Percentiles rank a stretch among this genome's conserved stretches.
Conservation (phyloP, 2,888 invertebrate species). For the Thereva unica region DNA sequence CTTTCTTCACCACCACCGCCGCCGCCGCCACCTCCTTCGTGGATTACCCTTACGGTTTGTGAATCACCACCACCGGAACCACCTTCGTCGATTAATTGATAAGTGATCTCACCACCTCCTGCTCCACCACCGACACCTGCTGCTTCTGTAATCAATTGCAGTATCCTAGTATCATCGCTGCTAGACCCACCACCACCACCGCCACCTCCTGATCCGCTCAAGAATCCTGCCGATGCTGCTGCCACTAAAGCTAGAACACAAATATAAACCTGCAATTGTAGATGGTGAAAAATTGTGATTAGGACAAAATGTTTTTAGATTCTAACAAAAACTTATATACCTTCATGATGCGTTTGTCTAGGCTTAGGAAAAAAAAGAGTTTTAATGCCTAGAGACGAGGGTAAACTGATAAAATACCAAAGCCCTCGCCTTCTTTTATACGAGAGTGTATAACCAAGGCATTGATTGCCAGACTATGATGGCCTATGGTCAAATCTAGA, state of each 20-base stretch:
- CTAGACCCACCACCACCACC: too few species aligned
- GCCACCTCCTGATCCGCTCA: too few species aligned
- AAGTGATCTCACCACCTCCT: too few species aligned
- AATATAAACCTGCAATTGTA: not conserved
- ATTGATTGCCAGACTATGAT: slow-evolving; percentile 8
- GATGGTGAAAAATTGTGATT: not conserved
- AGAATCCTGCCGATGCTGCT: not conserved
- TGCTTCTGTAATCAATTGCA: too few species aligned
- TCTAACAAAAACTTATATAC: slow-evolving; percentile 1
- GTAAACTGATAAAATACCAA: slow-evolving; percentile 29
- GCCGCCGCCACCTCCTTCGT: too few species aligned
- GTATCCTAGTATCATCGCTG: too few species aligned
- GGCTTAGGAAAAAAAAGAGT: slow-evolving; percentile 8
- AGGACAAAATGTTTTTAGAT: not conserved
- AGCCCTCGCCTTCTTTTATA: slow-evolving; percentile 28
- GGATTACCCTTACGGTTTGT: too few species aligned
- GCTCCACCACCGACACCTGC: too few species aligned
- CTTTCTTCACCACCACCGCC: not conserved
- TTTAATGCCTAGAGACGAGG: slow-evolving; percentile 1
- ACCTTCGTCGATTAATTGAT: too few species aligned
- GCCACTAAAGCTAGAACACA: not conserved
- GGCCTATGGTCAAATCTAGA: slow-evolving; percentile 7
- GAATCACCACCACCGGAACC: too few species aligned
- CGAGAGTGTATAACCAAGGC: not conserved
- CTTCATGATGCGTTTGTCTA: slow-evolving; percentile 29